Evolutionary conservation across 2,888 invertebrate genomes (phyloP), one percentile per base, ranked within the genome.

Genomic region (Thereva unica): DNA sequence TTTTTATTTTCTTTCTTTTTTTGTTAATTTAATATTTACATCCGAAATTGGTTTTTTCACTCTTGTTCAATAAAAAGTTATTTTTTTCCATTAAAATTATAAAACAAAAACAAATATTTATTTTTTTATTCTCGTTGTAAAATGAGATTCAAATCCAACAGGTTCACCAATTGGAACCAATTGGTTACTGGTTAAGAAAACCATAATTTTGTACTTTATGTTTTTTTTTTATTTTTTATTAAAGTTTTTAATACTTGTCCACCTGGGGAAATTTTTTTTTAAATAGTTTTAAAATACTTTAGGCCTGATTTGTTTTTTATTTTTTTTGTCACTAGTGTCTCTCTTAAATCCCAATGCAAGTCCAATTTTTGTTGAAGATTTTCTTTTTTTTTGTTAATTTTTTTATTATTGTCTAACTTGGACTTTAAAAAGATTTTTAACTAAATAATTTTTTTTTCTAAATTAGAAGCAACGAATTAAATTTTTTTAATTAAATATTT

Each of bases 301-400:
- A 71, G 71, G 71, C 72, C 71, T 72, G 72, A 73, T 73, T 71
- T 67, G 50, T 50, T 64, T 69, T 63, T 41, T 67, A 47, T 69
- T 71, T 71, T 71, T 70, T 71, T 75, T 78, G 80, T 80, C 80
- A 80, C 81, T 80, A 80, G 80, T 80, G 80, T 80, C 81, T 80
- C 81, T 79, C 78, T 81, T 57, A 57, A 61, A 69, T 65, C 68
- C 67, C 69, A 69, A 67, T 70, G 64, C 38, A 42, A 23, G 41
- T 67, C 66, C 67, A 66, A 67, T 67, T 64, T 74, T 73, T 72
- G 69, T 69, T 50, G 69, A 56, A 61, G 61, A 69, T 56, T 35
- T 63, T 10, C 50, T 54, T 47, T 47, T 65, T 55, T 35, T 4
- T 40, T 12, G 34, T 42, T 63, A 35, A 53, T 53, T 53, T 53